Conservation (phyloP, 2,888 invertebrate genomes). For the Ecliptopera silaceata region DNA sequence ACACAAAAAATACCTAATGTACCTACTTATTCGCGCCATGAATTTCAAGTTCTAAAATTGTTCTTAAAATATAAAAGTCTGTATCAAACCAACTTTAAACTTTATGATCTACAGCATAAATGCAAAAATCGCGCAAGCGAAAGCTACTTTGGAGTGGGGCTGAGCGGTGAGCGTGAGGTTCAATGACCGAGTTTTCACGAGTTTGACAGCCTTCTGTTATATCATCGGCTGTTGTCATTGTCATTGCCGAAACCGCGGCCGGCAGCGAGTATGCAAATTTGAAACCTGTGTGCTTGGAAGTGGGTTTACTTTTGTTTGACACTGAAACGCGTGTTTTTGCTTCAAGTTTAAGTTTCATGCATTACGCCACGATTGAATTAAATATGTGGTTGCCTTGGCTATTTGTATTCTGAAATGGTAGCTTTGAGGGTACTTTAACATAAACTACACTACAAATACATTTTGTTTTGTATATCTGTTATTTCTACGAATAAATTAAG, state of each 20-base stretch:
- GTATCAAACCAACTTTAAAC: slow-evolving; percentile 53
- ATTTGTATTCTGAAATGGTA: slow-evolving; percentile 2
- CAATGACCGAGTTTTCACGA: slow-evolving; percentile 83
- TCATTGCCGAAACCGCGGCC: slow-evolving; percentile 79
- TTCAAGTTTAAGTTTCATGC: slow-evolving; percentile 39
- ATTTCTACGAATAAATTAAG: too few species aligned
- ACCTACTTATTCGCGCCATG: slow-evolving; percentile 49
- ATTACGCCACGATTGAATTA: slow-evolving; percentile 22
- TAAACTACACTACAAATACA: too few species aligned
- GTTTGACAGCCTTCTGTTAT: slow-evolving; percentile 83
- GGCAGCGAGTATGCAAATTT: slow-evolving; percentile 59
- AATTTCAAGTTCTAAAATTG: slow-evolving; percentile 56
- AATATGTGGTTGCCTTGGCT: slow-evolving; percentile 6
- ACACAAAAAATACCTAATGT: too few species aligned
- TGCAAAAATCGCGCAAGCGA: slow-evolving; percentile 72
- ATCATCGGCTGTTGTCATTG: slow-evolving; percentile 82
- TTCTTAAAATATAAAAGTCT: slow-evolving; percentile 46
- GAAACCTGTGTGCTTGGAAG: slow-evolving; percentile 55
- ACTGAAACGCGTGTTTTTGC: slow-evolving; percentile 36
- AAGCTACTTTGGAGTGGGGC: slow-evolving; percentile 63
- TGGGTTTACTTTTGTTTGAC: slow-evolving; percentile 60
- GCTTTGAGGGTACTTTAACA: background rate
- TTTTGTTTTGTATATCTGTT: too few species aligned
- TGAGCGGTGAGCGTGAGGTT: slow-evolving; percentile 66
- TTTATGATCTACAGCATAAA: slow-evolving; percentile 62